These are phyloP conservation scores for Spheniscus humboldti DNA, from an alignment of 2,797 vertebrate species.

Conservation along the genomic window DNA sequence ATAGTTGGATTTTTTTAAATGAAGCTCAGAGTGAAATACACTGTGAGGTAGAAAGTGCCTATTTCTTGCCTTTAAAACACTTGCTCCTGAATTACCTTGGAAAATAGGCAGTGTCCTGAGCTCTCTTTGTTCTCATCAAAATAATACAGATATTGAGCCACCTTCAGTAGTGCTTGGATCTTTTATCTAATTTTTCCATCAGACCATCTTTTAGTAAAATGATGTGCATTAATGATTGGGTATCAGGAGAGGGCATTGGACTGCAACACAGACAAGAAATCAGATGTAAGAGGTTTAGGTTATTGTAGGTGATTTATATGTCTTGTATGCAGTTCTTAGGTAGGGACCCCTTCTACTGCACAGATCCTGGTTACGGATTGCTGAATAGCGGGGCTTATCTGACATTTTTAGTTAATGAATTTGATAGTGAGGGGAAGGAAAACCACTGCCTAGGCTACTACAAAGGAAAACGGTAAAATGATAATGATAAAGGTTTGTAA, in stretches of 20 bases:
- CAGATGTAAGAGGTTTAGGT: neutral
- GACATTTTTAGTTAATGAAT: conserved; percentile 6
- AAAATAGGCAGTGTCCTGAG: neutral
- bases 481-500: conserved; percentile 10
- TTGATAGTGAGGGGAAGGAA: neutral
- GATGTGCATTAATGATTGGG: neutral
- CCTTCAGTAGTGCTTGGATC: neutral
- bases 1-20: neutral
- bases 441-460: neutral
- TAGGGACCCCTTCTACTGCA: neutral
- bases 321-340: neutral
- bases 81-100: neutral
- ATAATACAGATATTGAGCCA: neutral
- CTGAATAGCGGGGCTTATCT: neutral
- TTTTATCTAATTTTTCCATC: neutral
- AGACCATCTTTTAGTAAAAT: neutral
- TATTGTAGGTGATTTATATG: neutral
- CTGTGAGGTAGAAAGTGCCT: neutral
- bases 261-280: neutral
- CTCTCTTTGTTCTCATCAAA: neutral
- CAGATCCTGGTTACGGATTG: neutral
- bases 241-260: neutral
- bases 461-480: conserved; percentile 21
- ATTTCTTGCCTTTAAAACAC: conserved; percentile 20
- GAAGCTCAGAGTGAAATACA: neutral